Base-by-base conservation (phyloP, 2,888 invertebrate species). In the Tetropium fuscum region DNA sequence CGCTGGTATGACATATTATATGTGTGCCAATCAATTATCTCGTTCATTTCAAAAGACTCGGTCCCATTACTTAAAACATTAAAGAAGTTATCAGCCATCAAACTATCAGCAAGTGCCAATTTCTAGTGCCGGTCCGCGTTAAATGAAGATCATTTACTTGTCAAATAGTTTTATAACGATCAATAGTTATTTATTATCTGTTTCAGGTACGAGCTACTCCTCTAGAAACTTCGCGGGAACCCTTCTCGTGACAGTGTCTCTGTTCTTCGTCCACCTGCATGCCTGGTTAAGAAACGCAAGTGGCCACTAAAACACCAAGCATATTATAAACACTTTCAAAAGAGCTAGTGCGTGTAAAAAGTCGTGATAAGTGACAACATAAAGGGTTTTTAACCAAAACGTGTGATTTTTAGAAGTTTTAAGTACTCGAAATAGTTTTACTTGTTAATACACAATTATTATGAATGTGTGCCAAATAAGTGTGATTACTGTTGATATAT, bases 311-410 rank as follows among this genome's bases (percentile, higher is more conserved):
- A 38, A 13, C 36, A 15, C 19, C 45, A 55, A 36, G n/a, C n/a
- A n/a, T n/a, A n/a, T n/a, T n/a, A n/a, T 47, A 20, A 54, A 57
- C 32, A 36, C 36, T 22, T 11, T 16, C 38, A 58, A 61, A 64
- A 34, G 66, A 64, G 65, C 64, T 66, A 65, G 68, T 70, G 70
- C 60, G 63, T 64, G 60, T 58, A 66, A 65, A 63, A 53, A 59
- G 61, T 62, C 60, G 67, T 69, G 67, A 66, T 70, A 66, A 65
- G 64, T 43, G 53, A 41, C 36, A 56, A 45, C 18, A 19, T 41
- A 48, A 38, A 16, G 27, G 53, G 41, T 45, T 55, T 56, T 59
- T 53, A 30, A 48, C 45, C 19, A 36, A 41, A 58, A 51, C 38
- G 61, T 58, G 64, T 68, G 63, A 63, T 58, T 53, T 51, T 51